phyloP scores from a whole-genome alignment of 2,797 vertebrate genomes.

The Rhabdophis nuchalis region DNA sequence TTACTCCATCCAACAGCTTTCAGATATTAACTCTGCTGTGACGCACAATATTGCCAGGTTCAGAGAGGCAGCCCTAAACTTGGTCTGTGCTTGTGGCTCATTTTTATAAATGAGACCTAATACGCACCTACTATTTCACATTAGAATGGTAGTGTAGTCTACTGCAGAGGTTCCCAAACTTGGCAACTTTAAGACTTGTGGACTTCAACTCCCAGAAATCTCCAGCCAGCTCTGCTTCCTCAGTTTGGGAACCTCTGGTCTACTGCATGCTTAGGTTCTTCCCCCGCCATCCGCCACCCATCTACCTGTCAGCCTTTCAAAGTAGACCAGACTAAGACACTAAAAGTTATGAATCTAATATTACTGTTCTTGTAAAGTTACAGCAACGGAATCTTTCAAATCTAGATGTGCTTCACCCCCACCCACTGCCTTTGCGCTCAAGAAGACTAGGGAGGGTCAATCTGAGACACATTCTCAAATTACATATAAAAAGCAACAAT shows the following conservation, averaged over 20 bases:
- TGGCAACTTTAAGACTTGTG: too few species aligned
- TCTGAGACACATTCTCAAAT: neutral
- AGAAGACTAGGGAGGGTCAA: neutral
- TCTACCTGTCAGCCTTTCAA: neutral
- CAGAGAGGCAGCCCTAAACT: neutral
- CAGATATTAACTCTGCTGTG: neutral
- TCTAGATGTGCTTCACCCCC: neutral
- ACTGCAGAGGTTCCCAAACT: too few species aligned
- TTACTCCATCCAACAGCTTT: neutral
- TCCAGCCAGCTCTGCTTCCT: too few species aligned
- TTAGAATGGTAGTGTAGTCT: neutral
- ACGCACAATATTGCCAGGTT: neutral
- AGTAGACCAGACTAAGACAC: neutral
- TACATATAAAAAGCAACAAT: neutral
- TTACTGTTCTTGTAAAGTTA: neutral
- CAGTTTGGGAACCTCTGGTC: too few species aligned
- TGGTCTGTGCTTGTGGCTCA: neutral
- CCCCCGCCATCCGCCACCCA: neutral
- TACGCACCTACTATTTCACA: neutral
- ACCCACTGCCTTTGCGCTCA: neutral
- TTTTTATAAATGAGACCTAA: neutral
- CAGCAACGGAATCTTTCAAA: neutral
- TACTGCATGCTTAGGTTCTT: neutral
- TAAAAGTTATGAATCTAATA: neutral
- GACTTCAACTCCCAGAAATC: too few species aligned